Evolutionary conservation across 2,888 invertebrate genomes (phyloP).

Genomic region (Vanessa cardui): DNA sequence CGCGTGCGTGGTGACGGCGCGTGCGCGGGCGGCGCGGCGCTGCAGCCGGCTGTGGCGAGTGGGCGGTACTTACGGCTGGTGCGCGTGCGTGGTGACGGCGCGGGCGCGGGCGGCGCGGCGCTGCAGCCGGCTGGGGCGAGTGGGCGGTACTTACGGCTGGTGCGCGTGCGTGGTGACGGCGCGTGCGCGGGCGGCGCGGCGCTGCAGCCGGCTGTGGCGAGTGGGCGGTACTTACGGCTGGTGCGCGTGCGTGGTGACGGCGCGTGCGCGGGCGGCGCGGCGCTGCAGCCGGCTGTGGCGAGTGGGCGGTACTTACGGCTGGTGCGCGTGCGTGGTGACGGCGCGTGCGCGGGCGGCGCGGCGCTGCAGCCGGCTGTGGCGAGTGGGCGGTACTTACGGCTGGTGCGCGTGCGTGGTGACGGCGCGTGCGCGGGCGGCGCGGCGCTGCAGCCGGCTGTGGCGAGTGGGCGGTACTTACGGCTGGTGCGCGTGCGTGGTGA

Average conservation of each 20-base stretch:
- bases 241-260: no score
- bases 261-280: slow-evolving; percentile 86
- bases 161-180: slow-evolving; percentile 50
- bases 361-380: slow-evolving; percentile 81
- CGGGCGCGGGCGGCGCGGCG: slow-evolving; percentile 85
- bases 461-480: slow-evolving; percentile 53
- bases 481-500: slow-evolving; percentile 70
- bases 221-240: no score
- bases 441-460: no score
- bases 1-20: no score
- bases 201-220: slow-evolving; percentile 88
- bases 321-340: slow-evolving; percentile 69
- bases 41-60: slow-evolving; percentile 72
- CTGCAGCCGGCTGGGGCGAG: slow-evolving; percentile 92
- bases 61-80: slow-evolving; percentile 58
- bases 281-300: slow-evolving; percentile 76
- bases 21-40: slow-evolving; percentile 83
- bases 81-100: slow-evolving; percentile 73
- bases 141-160: slow-evolving; percentile 90
- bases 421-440: no score
- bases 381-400: no score
- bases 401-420: no score
- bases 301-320: slow-evolving; percentile 54
- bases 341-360: slow-evolving; percentile 85
- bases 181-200: slow-evolving; percentile 71